Evolutionary conservation across 23 tunicate genomes (phyloP).

Genomic region (Trididemnum miniatum): DNA sequence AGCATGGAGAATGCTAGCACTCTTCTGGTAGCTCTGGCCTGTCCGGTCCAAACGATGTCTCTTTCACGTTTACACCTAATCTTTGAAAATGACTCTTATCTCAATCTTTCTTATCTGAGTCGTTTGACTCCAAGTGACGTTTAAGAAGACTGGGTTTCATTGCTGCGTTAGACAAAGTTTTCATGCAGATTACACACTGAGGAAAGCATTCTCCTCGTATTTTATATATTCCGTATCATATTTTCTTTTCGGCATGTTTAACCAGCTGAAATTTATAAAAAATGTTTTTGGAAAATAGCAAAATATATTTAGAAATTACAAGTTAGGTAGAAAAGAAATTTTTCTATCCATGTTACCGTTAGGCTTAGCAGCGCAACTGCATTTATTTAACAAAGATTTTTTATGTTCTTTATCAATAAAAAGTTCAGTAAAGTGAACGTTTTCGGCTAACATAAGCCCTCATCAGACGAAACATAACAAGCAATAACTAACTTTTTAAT

Average conservation of each 20-base stretch:
- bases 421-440: neutral
- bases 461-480: too few species aligned
- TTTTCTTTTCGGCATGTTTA: slow-evolving; percentile 3
- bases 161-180: too few species aligned
- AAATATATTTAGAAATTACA: neutral
- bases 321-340: neutral
- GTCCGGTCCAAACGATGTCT: slow-evolving; percentile 60
- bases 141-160: slow-evolving; percentile 46
- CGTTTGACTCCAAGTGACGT: slow-evolving; percentile 47
- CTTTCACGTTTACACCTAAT: slow-evolving; percentile 35
- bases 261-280: neutral
- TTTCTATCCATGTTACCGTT: neutral
- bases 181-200: slow-evolving; percentile 56
- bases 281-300: neutral
- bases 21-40: slow-evolving; percentile 46
- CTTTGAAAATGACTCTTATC: slow-evolving; percentile 34
- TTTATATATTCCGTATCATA: slow-evolving; percentile 7
- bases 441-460: too few species aligned
- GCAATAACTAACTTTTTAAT: too few species aligned
- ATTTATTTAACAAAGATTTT: neutral
- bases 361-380: neutral
- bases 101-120: slow-evolving; percentile 43
- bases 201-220: slow-evolving; percentile 26
- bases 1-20: slow-evolving; percentile 38
- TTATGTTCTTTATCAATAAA: neutral